Evolutionary conservation across 2,888 invertebrate species (phyloP).

Genomic region (Seira ritae): DNA sequence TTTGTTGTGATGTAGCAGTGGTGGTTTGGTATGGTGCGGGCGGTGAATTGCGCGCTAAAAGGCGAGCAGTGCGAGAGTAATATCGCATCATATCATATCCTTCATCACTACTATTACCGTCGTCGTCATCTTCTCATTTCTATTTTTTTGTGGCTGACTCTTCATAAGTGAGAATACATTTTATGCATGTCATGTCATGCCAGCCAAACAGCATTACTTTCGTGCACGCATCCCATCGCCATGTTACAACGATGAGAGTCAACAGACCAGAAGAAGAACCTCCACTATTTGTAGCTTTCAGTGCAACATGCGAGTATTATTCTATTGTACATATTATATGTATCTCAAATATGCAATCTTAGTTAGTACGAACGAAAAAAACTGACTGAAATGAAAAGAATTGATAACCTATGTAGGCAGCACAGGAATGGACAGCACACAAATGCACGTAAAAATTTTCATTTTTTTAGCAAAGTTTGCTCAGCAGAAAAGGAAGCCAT

Average conservation of each 20-base stretch:
- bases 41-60: background rate
- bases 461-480: background rate
- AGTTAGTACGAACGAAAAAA: constrained; percentile 7
- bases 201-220: background rate
- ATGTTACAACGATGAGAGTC: background rate
- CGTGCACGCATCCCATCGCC: background rate
- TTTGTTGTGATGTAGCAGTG: background rate
- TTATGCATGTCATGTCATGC: constrained; percentile 25
- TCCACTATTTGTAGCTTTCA: background rate
- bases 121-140: constrained; percentile 18
- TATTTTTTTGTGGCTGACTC: constrained; percentile 11
- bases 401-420: background rate
- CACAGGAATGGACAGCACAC: background rate
- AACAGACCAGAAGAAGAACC: background rate
- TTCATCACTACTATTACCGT: background rate
- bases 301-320: background rate
- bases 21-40: too few species aligned
- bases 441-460: background rate
- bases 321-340: too few species aligned
- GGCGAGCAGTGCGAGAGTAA: too few species aligned
- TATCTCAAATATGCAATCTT: background rate
- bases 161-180: constrained; percentile 18
- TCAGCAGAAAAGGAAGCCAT: background rate
- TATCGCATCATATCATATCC: background rate
- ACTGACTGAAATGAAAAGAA: background rate